Conservation (phyloP, 92 coral and sea anemone species). For the Micromussa lordhowensis region DNA sequence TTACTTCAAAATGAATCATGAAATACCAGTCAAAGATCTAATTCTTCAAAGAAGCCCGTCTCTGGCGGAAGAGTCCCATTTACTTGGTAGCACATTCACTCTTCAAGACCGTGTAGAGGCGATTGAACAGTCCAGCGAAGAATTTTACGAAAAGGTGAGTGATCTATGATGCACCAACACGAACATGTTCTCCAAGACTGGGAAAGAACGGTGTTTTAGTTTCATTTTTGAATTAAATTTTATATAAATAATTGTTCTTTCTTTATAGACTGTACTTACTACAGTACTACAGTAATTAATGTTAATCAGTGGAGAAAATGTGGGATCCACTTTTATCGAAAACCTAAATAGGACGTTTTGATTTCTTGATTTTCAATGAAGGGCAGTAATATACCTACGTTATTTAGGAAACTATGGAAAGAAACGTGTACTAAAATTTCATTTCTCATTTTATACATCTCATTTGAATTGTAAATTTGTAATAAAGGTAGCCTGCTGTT, state of each 20-base stretch:
- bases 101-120: constrained; percentile 40
- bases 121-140: constrained; percentile 14
- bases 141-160: constrained; percentile 42
- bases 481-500: too few species aligned
- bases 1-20: not conserved
- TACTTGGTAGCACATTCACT: constrained; percentile 20
- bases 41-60: constrained; percentile 29
- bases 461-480: not conserved
- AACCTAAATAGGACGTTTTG: not conserved
- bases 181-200: too few species aligned
- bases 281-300: not conserved
- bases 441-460: too few species aligned
- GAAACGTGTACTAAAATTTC: not conserved
- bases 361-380: not conserved
- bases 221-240: too few species aligned
- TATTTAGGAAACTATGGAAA: not conserved
- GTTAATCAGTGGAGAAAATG: not conserved
- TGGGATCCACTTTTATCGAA: not conserved
- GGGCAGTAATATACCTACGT: too few species aligned
- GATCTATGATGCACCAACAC: too few species aligned
- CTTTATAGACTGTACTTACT: not conserved
- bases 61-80: not conserved
- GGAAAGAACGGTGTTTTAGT: too few species aligned
- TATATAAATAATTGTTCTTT: not conserved
- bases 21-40: constrained; percentile 17